These are phyloP conservation scores for Dioctria linearis DNA, from an alignment of 2,888 invertebrate species.

Conservation along the genomic window DNA sequence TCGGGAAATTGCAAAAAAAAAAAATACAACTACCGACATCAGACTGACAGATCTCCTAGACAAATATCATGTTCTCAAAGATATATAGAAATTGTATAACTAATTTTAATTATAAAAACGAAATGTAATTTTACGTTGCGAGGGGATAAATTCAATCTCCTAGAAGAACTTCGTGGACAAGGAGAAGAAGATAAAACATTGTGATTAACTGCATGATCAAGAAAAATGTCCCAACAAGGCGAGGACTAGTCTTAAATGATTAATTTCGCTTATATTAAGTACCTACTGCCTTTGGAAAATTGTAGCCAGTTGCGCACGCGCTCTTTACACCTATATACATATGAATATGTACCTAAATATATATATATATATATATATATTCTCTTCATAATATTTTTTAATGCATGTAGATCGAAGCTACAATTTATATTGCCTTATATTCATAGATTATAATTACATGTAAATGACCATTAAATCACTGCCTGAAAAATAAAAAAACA, in stretches of 20 bases:
- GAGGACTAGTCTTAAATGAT: constrained; percentile 29
- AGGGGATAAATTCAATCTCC: neutral
- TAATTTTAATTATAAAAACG: constrained; percentile 38
- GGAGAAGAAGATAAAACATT: constrained; percentile 5
- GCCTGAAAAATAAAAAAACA: neutral
- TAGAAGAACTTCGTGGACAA: neutral
- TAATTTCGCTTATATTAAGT: constrained; percentile 39
- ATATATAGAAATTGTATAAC: neutral
- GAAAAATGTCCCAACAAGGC: constrained; percentile 30
- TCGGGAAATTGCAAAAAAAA: too few species aligned
- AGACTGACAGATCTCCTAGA: constrained; percentile 27
- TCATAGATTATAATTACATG: constrained; percentile 23
- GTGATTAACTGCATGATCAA: constrained; percentile 44
- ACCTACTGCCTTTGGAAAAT: constrained; percentile 33
- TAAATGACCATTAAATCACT: constrained; percentile 35
- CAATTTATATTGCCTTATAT: too few species aligned
- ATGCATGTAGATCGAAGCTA: too few species aligned
- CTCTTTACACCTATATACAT: constrained; percentile 8
- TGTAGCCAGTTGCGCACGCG: constrained; percentile 40
- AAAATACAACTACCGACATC: neutral
- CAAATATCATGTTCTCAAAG: constrained; percentile 28
- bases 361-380: too few species aligned
- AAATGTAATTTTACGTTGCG: constrained; percentile 5
- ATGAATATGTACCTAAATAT: neutral
- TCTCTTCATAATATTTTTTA: too few species aligned